Percentiles rank a stretch among this genome's conserved stretches.
Conservation (phyloP, 2,888 invertebrate genomes). For the Lasioglossum vierecki region DNA sequence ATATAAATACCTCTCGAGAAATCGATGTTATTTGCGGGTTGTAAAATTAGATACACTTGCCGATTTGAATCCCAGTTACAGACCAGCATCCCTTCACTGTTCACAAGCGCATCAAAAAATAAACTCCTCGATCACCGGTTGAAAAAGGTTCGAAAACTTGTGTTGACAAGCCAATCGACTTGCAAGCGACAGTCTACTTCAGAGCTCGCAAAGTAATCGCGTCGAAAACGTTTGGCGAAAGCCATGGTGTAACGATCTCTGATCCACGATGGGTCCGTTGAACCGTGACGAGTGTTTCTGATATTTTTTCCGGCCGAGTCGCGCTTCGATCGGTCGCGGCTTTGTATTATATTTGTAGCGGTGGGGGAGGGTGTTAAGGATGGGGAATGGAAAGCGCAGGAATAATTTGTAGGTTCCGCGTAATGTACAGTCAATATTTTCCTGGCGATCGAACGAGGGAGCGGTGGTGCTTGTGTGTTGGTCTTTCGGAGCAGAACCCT, state of each 20-base stretch:
- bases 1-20: no score
- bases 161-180: conserved; percentile 7
- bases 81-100: background rate
- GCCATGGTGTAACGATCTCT: background rate
- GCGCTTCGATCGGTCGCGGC: background rate
- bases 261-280: background rate
- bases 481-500: conserved; percentile 6
- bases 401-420: background rate
- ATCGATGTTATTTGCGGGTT: no score
- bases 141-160: background rate
- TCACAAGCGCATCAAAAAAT: background rate
- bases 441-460: background rate
- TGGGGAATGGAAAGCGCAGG: no score
- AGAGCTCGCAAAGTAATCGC: background rate
- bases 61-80: background rate
- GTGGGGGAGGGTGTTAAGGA: no score
- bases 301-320: conserved; percentile 16
- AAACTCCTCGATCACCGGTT: background rate
- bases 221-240: background rate
- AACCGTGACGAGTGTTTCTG: conserved; percentile 6
- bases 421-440: conserved; percentile 38
- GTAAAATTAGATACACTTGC: background rate
- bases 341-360: background rate
- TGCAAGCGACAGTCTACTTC: background rate
- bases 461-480: background rate